phyloP scores from a whole-genome alignment of 1,140 invertebrate genomes.

The Sesamia nonagrioides region DNA sequence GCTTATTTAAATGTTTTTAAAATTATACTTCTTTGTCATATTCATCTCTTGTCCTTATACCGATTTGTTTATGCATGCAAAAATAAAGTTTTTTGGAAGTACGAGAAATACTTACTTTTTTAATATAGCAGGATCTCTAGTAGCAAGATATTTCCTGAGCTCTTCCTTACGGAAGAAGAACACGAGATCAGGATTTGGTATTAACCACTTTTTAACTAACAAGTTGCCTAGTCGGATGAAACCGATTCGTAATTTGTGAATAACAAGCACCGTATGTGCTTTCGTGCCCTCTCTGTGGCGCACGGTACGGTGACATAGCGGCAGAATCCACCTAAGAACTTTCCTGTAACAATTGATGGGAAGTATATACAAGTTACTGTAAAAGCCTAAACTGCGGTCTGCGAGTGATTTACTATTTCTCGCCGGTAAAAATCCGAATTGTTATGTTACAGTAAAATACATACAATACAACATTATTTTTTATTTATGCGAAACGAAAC shows the following conservation, averaged over 20 bases:
- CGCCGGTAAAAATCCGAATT: too few species aligned
- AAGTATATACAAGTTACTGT: neutral
- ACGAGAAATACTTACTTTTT: conserved; percentile 88
- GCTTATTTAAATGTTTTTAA: too few species aligned
- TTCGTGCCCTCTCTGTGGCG: conserved; percentile 91
- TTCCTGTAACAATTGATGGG: conserved; percentile 60
- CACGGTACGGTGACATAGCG: conserved; percentile 89
- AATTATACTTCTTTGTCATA: too few species aligned
- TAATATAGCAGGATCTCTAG: conserved; percentile 88
- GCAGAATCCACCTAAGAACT: conserved; percentile 86
- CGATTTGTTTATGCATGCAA: too few species aligned
- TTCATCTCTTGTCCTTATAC: too few species aligned
- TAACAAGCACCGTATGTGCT: conserved; percentile 88
- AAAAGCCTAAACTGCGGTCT: too few species aligned
- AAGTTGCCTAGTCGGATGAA: conserved; percentile 88
- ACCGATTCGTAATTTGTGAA: conserved; percentile 89
- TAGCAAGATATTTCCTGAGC: conserved; percentile 88
- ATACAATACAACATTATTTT: too few species aligned
- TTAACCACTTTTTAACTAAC: conserved; percentile 88
- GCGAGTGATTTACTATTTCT: too few species aligned
- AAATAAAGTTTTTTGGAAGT: too few species aligned
- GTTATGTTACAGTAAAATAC: too few species aligned
- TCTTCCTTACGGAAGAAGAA: conserved; percentile 92
- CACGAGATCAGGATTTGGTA: conserved; percentile 91
- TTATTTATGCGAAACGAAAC: too few species aligned